Conservation (phyloP, 2,113 vertebrate species). For the Sus scrofa region DNA sequence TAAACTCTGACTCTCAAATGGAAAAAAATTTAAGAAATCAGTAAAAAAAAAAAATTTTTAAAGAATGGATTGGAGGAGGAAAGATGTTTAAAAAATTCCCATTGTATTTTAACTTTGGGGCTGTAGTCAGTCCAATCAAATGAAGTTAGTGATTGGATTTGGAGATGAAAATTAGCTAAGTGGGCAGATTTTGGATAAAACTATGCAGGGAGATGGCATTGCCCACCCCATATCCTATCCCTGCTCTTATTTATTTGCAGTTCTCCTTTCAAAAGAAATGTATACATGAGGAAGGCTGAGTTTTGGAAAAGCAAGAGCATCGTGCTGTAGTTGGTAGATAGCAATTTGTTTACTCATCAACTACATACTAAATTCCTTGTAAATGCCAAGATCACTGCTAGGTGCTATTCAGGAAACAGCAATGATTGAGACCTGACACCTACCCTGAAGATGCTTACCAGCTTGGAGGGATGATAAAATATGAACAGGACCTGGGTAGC, state of each 20-base stretch:
- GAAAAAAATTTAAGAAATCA: constrained; percentile 44
- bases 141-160: constrained; percentile 40
- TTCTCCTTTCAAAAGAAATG: constrained; percentile 41
- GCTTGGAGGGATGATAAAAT: not conserved
- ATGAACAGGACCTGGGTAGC: not conserved
- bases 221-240: not conserved
- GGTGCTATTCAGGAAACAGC: not conserved
- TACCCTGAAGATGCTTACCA: not conserved
- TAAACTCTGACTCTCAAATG: constrained; percentile 6
- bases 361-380: not conserved
- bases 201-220: not conserved
- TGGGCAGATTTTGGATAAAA: not conserved
- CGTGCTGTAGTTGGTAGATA: not conserved
- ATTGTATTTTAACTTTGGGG: not conserved
- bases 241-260: not conserved
- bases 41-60: constrained; percentile 25
- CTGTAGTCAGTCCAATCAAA: constrained; percentile 29
- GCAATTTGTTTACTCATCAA: not conserved
- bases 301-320: constrained; percentile 7
- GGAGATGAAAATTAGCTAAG: not conserved
- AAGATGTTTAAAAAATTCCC: not conserved
- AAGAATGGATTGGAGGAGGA: not conserved
- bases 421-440: not conserved
- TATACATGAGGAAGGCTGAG: not conserved
- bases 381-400: not conserved